Evolutionary conservation across 2,888 invertebrate genomes (phyloP), one percentile per base, ranked within the genome.

Genomic region (Parnassius smintheus): DNA sequence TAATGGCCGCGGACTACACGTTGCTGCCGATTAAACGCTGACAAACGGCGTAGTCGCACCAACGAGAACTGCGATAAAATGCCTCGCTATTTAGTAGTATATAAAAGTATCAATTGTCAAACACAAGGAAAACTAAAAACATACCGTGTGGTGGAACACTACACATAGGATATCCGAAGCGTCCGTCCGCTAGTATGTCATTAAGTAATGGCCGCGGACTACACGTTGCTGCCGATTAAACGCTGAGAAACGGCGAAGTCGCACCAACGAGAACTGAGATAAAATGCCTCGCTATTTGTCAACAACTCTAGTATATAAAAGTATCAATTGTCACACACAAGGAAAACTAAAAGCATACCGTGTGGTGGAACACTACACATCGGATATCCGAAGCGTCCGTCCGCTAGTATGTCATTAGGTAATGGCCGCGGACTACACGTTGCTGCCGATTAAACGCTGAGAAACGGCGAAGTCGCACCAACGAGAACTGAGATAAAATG

Each of bases 1-100:
- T 81, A 86, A 85, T 88, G 77, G 77, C 68, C 53, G 77, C 70
- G 80, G 82, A 87, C 85, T 84, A 82, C 79, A 85, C 77, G 79
- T 78, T 78, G 80, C 75, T 75, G 78, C 77, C 76, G 79, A 75
- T 83, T 90, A 90, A 90, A 88, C 82, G 85, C 70, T 80, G 87
- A 82, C 87, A 89, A 90, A 88, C 83, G 87, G 72, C 76, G 76
- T n/a, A n/a, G n/a, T n/a, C n/a, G n/a, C n/a, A n/a, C n/a, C n/a
- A n/a, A n/a, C n/a, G n/a, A n/a, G n/a, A n/a, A n/a, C n/a, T n/a
- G n/a, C n/a, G n/a, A n/a, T n/a, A n/a, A n/a, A n/a, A n/a, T n/a
- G n/a, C n/a, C n/a, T n/a, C n/a, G n/a, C n/a, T n/a, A n/a, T n/a
- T n/a, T n/a, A n/a, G n/a, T n/a, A n/a, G n/a, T n/a, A n/a, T n/a